Base-by-base conservation (phyloP, 2,888 invertebrate species). In the Polydrusus cervinus region DNA sequence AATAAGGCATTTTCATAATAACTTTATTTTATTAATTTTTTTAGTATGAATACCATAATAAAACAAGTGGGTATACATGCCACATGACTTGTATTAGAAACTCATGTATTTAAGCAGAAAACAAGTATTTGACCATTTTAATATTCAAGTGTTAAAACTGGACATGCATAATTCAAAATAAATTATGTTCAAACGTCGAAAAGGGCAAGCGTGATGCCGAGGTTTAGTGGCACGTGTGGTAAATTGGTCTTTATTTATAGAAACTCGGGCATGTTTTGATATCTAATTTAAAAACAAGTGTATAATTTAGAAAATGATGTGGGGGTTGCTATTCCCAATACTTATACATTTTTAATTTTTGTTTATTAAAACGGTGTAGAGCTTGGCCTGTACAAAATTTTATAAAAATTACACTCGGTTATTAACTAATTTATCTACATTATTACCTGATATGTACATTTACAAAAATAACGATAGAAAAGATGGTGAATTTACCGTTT, bases 181-280 rank as follows among this genome's bases (percentile, higher is more conserved):
- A 18, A 18, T 30, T 55, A n/a, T 30, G 55, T 7, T 30, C 3
- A 30, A 55, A 55, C 30, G 13, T 30, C 55, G 30, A 30, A 13
- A 49, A 55, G 55, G 18, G 55, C 55, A 55, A 55, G 55, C 30
- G 25, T n/a, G n/a, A 55, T 55, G 30, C n/a, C 30, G 10, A 51
- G 51, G n/a, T 51, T 11, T 51, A 8, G 2, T 3, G 13, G 30
- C 55, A 55, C 55, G 55, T 55, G 55, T 11, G 8, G 25, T 30
- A 55, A 55, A 30, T 30, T 55, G 55, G 6, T 30, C 55, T 30
- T 55, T 55, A 30, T 55, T 30, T 30, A 30, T 51, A 20, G 51
- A 55, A n/a, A 10, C 25, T 51, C 8, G 11, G n/a, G n/a, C 55
- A 2, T 16, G 49, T 9, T 49, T 49, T 16, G 10, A 49, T 49